Evolutionary conservation across 2,113 vertebrate genomes (phyloP), one percentile per base, ranked within the genome.

Genomic region (Archilochus colubris): DNA sequence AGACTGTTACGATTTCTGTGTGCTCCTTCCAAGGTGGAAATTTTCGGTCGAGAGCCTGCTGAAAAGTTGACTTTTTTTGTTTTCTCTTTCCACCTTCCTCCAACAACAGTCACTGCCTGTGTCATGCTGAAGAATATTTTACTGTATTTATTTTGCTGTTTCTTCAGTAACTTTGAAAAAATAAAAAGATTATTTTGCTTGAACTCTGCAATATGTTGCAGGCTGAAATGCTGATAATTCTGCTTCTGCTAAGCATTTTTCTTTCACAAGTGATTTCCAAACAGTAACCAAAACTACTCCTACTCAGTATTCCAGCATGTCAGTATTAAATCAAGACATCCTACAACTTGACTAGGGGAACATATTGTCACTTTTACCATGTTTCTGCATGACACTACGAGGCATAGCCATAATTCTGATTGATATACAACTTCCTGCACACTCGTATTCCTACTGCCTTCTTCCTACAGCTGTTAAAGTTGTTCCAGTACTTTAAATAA

Each of bases 391-490:
- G 61, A 57, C 25, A 15, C 38, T 25, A 27, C 43, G 51, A 77
- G 46, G 9, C 46, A 51, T 13, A 72, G 27, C 9, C 10, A 3
- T 46, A 79, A 82, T 53, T 91, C 61, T 72, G 51, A 51, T 28
- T 46, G 27, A 43, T 88, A 24, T 5, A 75, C 51, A 66, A 15
- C n/a, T 69, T 81, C 31, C 46, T 78, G 31, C 20, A 44, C 21
- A 18, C 4, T 28, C 0, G 0, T 57, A 36, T 59, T 85, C 15
- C 13, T 75, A 5, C 8, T 89, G 21, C 9, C 28, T 93, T 2
- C 7, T 63, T 17, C 33, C 38, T 73, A 12, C 9, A 38, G 12
- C 16, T 64, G 14, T 46, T 88, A 25, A 62, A 66, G 28, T 43
- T 59, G 2, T 55, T 77, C 22, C 40, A 5, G 13, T 82, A 17